A percentile compares a stretch with the other conserved stretches of the same genome.
phyloP scores from a whole-genome alignment of 2,797 vertebrate species.

The Gymnoscopelus braueri region DNA sequence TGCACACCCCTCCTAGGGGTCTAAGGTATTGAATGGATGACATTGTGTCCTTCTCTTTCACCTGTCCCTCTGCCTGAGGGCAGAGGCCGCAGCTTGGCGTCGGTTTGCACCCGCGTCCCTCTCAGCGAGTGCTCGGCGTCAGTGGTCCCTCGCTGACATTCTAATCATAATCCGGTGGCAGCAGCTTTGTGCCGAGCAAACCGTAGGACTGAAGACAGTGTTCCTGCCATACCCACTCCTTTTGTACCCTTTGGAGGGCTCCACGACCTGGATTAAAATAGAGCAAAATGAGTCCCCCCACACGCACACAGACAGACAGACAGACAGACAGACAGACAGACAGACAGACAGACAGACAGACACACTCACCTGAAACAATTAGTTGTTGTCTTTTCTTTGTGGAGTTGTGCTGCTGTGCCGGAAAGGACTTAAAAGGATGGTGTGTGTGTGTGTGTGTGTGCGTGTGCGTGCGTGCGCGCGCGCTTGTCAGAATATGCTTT shows the following conservation, averaged over 20 bases:
- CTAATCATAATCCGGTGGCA: conserved; percentile 76
- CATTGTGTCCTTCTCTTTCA: conserved; percentile 77
- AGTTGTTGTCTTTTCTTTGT: neutral
- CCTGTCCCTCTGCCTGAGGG: conserved; percentile 45
- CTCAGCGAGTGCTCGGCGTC: conserved; percentile 56
- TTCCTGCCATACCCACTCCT: conserved; percentile 68
- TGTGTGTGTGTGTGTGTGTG: no score
- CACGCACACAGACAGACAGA: no score
- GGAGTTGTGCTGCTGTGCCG: conserved; percentile 24
- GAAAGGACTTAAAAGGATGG: no score
- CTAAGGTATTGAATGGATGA: no score
- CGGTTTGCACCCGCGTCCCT: conserved; percentile 71
- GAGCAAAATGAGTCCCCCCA: conserved; percentile 58
- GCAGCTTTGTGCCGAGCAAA: conserved; percentile 67
- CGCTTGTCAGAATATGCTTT: neutral
- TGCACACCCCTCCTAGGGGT: conserved; percentile 39
- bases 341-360: no score
- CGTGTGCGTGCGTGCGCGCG: no score
- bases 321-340: no score
- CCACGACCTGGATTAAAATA: conserved; percentile 73
- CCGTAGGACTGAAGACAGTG: conserved; percentile 70
- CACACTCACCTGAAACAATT: no score
- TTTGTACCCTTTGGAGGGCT: conserved; percentile 71
- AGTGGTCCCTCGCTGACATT: conserved; percentile 69
- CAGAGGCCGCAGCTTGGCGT: conserved; percentile 70